A percentile compares a stretch with the other conserved stretches of the same genome.
Evolutionary conservation across 1,140 invertebrate species (phyloP).

Genomic region (Portunus trituberculatus): DNA sequence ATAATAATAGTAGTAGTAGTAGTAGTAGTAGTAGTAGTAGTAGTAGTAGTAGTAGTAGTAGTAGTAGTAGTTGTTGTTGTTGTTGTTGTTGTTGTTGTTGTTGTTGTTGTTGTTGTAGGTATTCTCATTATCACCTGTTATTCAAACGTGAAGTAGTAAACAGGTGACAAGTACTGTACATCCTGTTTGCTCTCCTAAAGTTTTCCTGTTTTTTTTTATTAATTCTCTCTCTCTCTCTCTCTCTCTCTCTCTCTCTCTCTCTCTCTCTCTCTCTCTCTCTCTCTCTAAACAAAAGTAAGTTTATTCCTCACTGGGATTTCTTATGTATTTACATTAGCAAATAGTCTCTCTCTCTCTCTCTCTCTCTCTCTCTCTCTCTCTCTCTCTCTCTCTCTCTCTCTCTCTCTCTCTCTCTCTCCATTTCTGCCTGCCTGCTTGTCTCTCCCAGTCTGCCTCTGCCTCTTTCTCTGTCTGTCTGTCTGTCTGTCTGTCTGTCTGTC

Average conservation of each 20-base stretch:
- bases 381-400: background rate
- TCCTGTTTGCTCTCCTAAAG: background rate
- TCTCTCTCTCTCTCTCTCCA: background rate
- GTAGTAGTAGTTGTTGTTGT: background rate
- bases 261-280: conserved; percentile 11
- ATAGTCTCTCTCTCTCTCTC: conserved; percentile 3
- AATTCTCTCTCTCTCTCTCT: background rate
- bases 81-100: background rate
- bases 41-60: conserved; percentile 15
- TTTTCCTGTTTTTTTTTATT: background rate
- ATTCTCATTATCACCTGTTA: too few species aligned
- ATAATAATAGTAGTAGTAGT: background rate
- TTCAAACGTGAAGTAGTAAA: too few species aligned
- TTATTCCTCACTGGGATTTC: background rate
- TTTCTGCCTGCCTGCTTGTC: too few species aligned
- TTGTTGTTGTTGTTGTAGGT: background rate
- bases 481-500: too few species aligned
- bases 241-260: conserved; percentile 11
- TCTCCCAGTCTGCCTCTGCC: too few species aligned
- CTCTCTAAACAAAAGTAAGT: background rate
- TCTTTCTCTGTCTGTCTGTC: too few species aligned
- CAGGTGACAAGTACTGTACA: too few species aligned
- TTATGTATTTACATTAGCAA: background rate
- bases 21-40: background rate
- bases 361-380: background rate